Evolutionary conservation across 2,113 vertebrate species (phyloP).

Genomic region (Nerophis lumbriciformis): DNA sequence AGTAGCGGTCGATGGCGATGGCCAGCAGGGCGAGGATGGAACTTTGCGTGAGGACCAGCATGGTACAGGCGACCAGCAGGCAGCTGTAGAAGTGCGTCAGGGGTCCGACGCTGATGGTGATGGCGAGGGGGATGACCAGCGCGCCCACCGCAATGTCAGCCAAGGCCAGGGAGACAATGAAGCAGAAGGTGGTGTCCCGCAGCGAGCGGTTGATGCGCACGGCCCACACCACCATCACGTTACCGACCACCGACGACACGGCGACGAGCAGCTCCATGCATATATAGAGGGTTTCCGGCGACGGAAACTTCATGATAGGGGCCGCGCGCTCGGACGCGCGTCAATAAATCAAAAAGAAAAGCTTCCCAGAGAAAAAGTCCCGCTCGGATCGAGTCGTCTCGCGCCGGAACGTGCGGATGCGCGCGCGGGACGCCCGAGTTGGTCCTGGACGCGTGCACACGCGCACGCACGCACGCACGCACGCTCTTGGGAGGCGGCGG

Average conservation of each 20-base stretch:
- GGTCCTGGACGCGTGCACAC: slow-evolving; percentile 2
- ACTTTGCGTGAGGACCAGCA: slow-evolving; percentile 95
- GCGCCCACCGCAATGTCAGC: slow-evolving; percentile 93
- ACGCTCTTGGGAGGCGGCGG: background rate
- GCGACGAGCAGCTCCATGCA: slow-evolving; percentile 89
- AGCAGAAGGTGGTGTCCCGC: slow-evolving; percentile 91
- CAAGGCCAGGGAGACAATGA: slow-evolving; percentile 90
- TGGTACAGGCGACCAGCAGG: slow-evolving; percentile 83
- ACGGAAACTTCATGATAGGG: slow-evolving; percentile 51
- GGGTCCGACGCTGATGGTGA: slow-evolving; percentile 86
- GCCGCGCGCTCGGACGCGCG: slow-evolving; percentile 25
- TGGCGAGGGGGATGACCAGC: slow-evolving; percentile 91
- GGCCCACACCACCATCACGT: slow-evolving; percentile 97
- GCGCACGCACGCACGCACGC: slow-evolving; percentile 23
- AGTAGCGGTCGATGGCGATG: slow-evolving; percentile 93
- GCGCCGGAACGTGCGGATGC: slow-evolving; percentile 16
- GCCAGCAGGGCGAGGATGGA: slow-evolving; percentile 94
- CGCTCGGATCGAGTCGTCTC: background rate
- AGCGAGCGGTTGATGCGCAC: slow-evolving; percentile 89
- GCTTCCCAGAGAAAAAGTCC: too few relatives aligned
- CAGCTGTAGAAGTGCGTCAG: slow-evolving; percentile 88
- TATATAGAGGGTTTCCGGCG: slow-evolving; percentile 80
- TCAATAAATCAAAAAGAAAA: too few relatives aligned
- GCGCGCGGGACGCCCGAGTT: slow-evolving; percentile 32
- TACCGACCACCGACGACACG: slow-evolving; percentile 87